phyloP scores from a whole-genome alignment of 2,797 vertebrate species.

The Gadopsis bispinosus region DNA sequence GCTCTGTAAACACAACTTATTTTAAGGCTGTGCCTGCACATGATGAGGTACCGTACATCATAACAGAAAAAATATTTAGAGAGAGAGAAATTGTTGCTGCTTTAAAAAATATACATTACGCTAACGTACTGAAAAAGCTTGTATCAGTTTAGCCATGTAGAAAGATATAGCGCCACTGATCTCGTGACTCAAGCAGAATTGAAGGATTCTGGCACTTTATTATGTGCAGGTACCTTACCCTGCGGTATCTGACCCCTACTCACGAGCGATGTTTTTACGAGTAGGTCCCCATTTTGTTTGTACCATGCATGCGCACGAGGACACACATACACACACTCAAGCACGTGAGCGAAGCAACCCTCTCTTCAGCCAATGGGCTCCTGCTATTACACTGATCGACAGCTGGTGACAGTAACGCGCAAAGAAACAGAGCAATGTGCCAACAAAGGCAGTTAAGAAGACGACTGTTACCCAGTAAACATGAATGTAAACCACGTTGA shows the following conservation, averaged over 20 bases:
- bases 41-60: background rate
- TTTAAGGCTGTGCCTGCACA: conserved; percentile 14
- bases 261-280: background rate
- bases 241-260: background rate
- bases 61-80: background rate
- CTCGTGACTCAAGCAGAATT: background rate
- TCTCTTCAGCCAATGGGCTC: no score
- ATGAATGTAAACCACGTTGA: background rate
- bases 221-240: background rate
- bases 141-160: background rate
- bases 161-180: background rate
- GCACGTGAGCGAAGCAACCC: background rate
- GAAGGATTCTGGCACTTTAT: conserved; percentile 1
- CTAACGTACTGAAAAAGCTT: background rate
- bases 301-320: background rate
- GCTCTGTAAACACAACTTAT: conserved; percentile 41
- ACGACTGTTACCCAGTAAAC: background rate
- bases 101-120: background rate
- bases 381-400: background rate
- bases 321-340: no score
- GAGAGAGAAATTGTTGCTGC: background rate
- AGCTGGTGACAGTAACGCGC: background rate
- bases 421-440: background rate
- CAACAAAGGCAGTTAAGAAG: background rate
- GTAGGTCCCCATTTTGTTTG: background rate